Evolutionary conservation across 2,888 invertebrate species (phyloP), one percentile per base, ranked within the genome.

Genomic region (Agrotis exclamationis): DNA sequence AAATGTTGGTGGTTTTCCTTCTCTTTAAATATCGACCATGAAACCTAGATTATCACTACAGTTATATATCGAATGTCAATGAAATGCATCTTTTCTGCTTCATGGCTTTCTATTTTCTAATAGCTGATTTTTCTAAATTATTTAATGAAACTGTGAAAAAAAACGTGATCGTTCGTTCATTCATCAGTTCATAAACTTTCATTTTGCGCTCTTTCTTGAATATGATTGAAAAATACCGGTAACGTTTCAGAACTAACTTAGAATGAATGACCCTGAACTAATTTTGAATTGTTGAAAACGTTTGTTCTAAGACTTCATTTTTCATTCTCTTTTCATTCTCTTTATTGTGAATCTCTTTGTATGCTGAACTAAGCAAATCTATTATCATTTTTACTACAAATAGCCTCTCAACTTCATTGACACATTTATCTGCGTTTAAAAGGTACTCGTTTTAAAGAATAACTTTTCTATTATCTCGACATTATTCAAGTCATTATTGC

Each of bases 401-500:
- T 60, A 20, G 22, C 53, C 18, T 50, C 20, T 53, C 44, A 16
- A 60, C 20, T 57, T 20, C 33, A 53, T 24, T 78, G 39, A 54
- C 20, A 56, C 1, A 50, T 58, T 39, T 18, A 14, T 44, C 24
- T 44, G 16, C 48, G 20, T 20, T 45, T 50, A 24, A 59, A 54
- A 53, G 48, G 11, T 39, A 58, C 44, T 59, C 6, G 45, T 72
- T 63, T 63, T 44, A 63, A 20, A 58, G 56, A 64, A 78, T 63
- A 16, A 59, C 65, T 51, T 65, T 68, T 13, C 58, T 53, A 72
- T 53, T 82, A 79, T 78, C 82, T 79, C n/a, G 59, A 71, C 50
- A 50, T n/a, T 62, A 83, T 68, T 76, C 69, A 68, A 70, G 14
- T 33, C 20, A 28, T 57, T 70, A 68, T 79, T 80, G 71, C 81